phyloP scores from a whole-genome alignment of 1,140 invertebrate species.

The Oppia nitens region DNA sequence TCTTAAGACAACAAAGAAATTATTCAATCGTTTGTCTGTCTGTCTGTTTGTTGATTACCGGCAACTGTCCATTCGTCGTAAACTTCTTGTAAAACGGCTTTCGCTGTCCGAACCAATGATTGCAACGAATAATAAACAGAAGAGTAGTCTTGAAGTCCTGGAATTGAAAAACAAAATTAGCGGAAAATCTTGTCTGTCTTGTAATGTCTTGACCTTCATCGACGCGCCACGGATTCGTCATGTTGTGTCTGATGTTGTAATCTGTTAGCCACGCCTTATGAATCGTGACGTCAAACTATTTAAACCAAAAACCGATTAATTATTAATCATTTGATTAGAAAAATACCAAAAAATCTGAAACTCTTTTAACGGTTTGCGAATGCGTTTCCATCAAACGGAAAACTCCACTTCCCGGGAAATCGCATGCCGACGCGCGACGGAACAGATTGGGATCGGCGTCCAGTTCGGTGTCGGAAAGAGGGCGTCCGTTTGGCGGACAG shows the following conservation, averaged over 20 bases:
- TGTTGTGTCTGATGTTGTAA: conserved; percentile 55
- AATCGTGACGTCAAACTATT: conserved; percentile 26
- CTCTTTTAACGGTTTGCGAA: conserved; percentile 32
- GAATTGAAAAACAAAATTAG: not conserved
- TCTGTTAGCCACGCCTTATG: conserved; percentile 52
- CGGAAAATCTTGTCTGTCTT: conserved; percentile 1
- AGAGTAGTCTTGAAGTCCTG: conserved; percentile 42
- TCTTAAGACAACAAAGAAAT: conserved; percentile 28
- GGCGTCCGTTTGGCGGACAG: too few relatives aligned
- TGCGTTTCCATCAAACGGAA: conserved; percentile 40
- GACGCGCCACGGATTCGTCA: conserved; percentile 49
- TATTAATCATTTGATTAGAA: too few relatives aligned
- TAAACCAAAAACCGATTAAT: too few relatives aligned
- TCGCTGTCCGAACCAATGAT: conserved; percentile 40
- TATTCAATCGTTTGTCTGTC: not conserved
- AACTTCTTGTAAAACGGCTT: conserved; percentile 43
- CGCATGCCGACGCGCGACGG: conserved; percentile 38
- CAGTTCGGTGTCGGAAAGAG: conserved; percentile 34
- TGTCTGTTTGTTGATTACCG: not conserved
- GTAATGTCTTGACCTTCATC: conserved; percentile 31
- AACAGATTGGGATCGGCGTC: conserved; percentile 39
- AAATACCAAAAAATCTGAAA: conserved; percentile 26
- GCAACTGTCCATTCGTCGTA: conserved; percentile 53
- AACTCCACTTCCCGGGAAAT: conserved; percentile 37
- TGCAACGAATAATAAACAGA: conserved; percentile 27